Evolutionary conservation across 2,797 vertebrate species (phyloP), one percentile per base, ranked within the genome.

Genomic region (Apogon talboti): DNA sequence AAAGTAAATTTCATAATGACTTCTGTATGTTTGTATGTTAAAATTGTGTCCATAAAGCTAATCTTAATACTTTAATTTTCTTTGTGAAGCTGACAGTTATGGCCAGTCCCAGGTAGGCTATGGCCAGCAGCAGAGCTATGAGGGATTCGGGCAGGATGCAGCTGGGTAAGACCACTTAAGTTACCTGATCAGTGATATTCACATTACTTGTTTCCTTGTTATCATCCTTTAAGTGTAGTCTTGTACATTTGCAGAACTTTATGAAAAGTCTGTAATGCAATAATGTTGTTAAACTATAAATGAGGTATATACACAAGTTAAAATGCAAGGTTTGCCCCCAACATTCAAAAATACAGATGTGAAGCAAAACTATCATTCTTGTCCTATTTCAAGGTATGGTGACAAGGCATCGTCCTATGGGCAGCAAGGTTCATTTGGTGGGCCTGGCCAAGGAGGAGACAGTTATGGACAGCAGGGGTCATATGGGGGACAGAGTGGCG

Each of bases 61-160:
- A 8, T 35, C 33, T 35, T 35, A 3, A 9, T 35, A 35, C 33
- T 35, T 35, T 9, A 10, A 16, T 8, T 14, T 7, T 65, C 15
- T 14, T 21, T 37, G 61, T 7, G 21, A 15, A 6, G 38, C 76
- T 85, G 93, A 93, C 0, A 67, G 54, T 47, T 94, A 74, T 72
- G 30, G 80, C 2, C 93, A 93, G 56, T 3, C 90, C 33, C 91
- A 82, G 51, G 60, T 28, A 42, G 76, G 60, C 10, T 90, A 83
- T 50, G 87, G 78, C 11, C 74, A 73, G 30, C 88, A 73, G 30
- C 92, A 66, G 38, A 73, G 65, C 54, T 93, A 85, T 51, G 90
- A 88, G 1, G 66, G 40, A 46, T 95, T 91, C 18, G 89, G 86
- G 16, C 92, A 83, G 7, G 79, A 92, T 0, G 73, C 93, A 0